phyloP scores from a whole-genome alignment of 2,113 vertebrate species.

The Damaliscus lunatus region DNA sequence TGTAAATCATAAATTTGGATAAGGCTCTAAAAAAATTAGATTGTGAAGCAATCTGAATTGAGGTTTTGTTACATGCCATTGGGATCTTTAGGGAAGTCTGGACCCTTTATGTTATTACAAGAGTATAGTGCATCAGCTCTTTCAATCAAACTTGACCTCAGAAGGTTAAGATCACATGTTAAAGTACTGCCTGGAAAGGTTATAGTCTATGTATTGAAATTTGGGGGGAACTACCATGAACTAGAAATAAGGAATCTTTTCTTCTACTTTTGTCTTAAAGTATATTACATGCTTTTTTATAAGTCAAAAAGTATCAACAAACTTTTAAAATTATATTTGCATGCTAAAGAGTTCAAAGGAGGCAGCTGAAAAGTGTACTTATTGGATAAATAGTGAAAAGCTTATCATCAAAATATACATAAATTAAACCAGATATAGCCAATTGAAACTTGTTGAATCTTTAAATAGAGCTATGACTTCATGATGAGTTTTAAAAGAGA shows the following conservation, averaged over 20 bases:
- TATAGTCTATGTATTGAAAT: not conserved
- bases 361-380: not conserved
- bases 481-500: not conserved
- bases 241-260: not conserved
- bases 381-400: not conserved
- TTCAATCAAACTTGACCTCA: not conserved
- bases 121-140: not conserved
- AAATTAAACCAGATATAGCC: not conserved
- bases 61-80: not conserved
- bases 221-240: not conserved
- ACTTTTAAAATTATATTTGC: not conserved
- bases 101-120: not conserved
- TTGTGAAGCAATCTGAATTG: not conserved
- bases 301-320: not conserved
- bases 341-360: not conserved
- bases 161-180: not conserved
- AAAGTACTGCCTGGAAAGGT: not conserved
- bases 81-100: not conserved
- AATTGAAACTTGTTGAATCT: not conserved
- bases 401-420: not conserved
- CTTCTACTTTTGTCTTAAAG: not conserved
- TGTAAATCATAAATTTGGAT: not conserved
- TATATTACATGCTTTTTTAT: not conserved
- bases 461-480: conserved; percentile 1
- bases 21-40: not conserved